These are phyloP conservation scores for Macaria liturata DNA, from an alignment of 2,888 invertebrate species.

Conservation along the genomic window DNA sequence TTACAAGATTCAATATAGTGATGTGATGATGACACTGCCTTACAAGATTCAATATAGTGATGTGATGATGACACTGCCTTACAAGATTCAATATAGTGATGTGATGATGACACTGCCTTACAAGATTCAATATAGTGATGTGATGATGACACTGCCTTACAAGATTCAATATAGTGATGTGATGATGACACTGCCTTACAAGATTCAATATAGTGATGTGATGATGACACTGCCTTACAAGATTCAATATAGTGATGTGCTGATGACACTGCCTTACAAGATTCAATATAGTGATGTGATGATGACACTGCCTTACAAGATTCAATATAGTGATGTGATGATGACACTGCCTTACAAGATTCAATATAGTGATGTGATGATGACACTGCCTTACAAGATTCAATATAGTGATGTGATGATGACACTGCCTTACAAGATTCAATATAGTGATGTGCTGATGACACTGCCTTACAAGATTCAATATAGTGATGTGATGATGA, in stretches of 20 bases:
- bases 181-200: not conserved
- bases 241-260: not conserved
- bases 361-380: not conserved
- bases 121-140: not conserved
- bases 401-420: not conserved
- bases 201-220: not conserved
- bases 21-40: constrained; percentile 1
- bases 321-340: not conserved
- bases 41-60: not conserved
- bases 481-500: not conserved
- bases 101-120: not conserved
- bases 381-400: not conserved
- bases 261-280: not conserved
- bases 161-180: not conserved
- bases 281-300: not conserved
- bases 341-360: not conserved
- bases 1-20: not conserved
- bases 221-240: not conserved
- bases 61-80: not conserved
- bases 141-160: not conserved
- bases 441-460: not conserved
- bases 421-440: not conserved
- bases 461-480: not conserved
- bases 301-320: not conserved
- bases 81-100: not conserved